phyloP scores from a whole-genome alignment of 64 coral and sea anemone species.

The Stylophora pistillata region DNA sequence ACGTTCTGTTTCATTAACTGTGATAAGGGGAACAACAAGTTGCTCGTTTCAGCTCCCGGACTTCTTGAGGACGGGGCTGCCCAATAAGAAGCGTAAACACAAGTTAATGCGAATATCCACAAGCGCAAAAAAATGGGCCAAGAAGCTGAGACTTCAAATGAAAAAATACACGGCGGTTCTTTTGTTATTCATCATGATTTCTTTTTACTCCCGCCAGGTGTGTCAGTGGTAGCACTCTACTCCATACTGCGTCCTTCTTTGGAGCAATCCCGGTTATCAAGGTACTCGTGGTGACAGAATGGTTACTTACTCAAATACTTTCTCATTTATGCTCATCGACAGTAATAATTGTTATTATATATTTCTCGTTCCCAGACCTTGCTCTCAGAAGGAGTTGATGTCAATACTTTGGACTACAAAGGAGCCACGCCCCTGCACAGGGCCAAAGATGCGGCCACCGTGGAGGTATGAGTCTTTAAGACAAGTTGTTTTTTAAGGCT shows the following conservation, averaged over 20 bases:
- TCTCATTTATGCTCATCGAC: too few species aligned
- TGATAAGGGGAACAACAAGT: too few species aligned
- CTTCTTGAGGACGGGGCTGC: too few species aligned
- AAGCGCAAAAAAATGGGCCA: too few species aligned
- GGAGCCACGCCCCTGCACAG: constrained; percentile 92
- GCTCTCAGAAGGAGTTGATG: constrained; percentile 74
- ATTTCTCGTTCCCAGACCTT: constrained; percentile 60
- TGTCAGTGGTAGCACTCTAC: constrained; percentile 87
- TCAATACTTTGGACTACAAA: constrained; percentile 95
- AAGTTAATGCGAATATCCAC: too few species aligned
- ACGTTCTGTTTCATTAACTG: too few species aligned
- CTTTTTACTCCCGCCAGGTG: constrained; percentile 49
- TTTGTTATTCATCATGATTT: not conserved
- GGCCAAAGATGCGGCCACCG: constrained; percentile 83
- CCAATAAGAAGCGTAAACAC: too few species aligned
- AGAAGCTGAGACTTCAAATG: too few species aligned
- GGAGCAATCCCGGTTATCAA: constrained; percentile 79
- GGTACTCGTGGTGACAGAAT: constrained; percentile 9
- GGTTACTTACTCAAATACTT: not conserved
- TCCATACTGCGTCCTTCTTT: constrained; percentile 94
- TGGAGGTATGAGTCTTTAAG: constrained; percentile 56
- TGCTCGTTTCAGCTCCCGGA: too few species aligned
- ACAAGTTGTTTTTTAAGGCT: too few species aligned
- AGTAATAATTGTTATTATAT: not conserved
- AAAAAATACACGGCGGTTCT: not conserved